Conservation (phyloP, 2,797 vertebrate genomes). For the Discoglossus pictus region DNA sequence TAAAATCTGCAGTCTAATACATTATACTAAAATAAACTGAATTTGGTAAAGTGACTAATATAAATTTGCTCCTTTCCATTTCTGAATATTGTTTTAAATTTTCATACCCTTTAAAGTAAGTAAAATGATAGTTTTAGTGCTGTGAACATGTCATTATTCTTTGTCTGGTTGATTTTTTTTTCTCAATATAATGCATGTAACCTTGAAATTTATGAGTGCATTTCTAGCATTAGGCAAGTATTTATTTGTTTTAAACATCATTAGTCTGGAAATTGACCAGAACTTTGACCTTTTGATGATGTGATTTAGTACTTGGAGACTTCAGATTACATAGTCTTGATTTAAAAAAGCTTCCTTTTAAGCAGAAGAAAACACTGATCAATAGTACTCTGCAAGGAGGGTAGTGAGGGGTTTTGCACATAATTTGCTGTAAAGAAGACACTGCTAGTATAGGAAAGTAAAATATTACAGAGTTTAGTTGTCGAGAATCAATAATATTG, state of each 20-base stretch:
- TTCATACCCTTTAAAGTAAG: conserved; percentile 5
- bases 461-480: too few species aligned
- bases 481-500: too few species aligned
- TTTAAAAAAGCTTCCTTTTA: conserved; percentile 60
- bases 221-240: conserved; percentile 69
- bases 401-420: conserved; percentile 23
- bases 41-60: too few species aligned
- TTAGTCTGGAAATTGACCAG: conserved; percentile 71
- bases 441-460: background rate
- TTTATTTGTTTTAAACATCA: conserved; percentile 71
- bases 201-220: conserved; percentile 64
- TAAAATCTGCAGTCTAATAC: too few species aligned
- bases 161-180: background rate
- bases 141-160: conserved; percentile 17
- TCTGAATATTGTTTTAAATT: background rate
- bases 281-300: conserved; percentile 73
- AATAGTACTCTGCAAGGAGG: conserved; percentile 40
- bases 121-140: conserved; percentile 6
- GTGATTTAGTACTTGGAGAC: conserved; percentile 66
- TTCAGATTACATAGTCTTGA: conserved; percentile 64
- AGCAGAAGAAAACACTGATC: conserved; percentile 54
- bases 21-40: too few species aligned
- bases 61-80: too few species aligned
- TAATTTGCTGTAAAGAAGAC: conserved; percentile 16
- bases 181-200: conserved; percentile 20